These are phyloP conservation scores for Zenarchopterus dispar DNA, from an alignment of 2,797 vertebrate species.

Conservation along the genomic window DNA sequence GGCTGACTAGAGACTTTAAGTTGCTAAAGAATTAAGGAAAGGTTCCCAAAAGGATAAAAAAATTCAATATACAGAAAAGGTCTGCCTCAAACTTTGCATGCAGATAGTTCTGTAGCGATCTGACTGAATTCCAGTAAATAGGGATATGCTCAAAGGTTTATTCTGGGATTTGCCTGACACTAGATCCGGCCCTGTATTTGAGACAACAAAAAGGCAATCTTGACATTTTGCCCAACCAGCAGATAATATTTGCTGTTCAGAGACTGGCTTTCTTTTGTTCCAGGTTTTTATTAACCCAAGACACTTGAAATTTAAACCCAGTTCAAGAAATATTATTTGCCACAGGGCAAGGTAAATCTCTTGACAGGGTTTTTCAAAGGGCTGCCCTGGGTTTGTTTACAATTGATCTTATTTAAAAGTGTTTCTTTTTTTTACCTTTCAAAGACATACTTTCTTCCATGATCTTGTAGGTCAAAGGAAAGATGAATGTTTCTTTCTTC, in stretches of 20 bases:
- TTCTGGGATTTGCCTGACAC: conserved; percentile 81
- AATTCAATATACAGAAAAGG: conserved; percentile 36
- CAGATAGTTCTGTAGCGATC: conserved; percentile 63
- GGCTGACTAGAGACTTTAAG: neutral
- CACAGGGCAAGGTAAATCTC: conserved; percentile 89
- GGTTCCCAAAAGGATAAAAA: neutral
- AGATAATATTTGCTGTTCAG: conserved; percentile 87
- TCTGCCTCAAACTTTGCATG: conserved; percentile 45
- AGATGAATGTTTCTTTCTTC: conserved; percentile 71
- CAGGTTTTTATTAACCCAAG: conserved; percentile 86
- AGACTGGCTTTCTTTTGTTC: conserved; percentile 87
- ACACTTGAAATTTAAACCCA: conserved; percentile 89
- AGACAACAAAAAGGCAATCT: conserved; percentile 86
- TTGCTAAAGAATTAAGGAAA: too few species aligned
- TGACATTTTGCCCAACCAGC: conserved; percentile 86
- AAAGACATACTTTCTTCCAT: conserved; percentile 82
- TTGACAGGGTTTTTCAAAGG: conserved; percentile 87
- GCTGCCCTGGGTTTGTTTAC: conserved; percentile 88
- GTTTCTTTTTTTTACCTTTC: conserved; percentile 82
- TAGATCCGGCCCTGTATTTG: conserved; percentile 76
- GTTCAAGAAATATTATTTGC: conserved; percentile 89
- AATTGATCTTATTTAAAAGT: conserved; percentile 90
- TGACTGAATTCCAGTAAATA: conserved; percentile 74
- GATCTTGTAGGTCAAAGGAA: conserved; percentile 82
- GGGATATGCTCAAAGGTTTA: conserved; percentile 77